A percentile compares a stretch with the other conserved stretches of the same genome.
These are phyloP conservation scores for Lasioglossum zephyrum DNA, from an alignment of 2,888 invertebrate species.

Conservation along the genomic window DNA sequence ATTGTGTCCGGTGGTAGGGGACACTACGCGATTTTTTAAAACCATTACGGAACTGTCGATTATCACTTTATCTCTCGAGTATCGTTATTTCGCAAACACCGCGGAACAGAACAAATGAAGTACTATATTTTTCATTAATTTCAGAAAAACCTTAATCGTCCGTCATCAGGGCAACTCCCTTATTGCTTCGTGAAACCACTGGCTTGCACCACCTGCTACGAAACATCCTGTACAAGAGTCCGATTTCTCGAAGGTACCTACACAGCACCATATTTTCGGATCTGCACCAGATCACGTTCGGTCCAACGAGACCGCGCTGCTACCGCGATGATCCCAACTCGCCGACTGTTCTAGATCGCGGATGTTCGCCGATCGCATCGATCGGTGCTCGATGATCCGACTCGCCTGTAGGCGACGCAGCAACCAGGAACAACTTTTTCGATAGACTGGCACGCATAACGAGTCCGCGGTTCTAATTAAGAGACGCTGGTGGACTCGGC, in stretches of 20 bases:
- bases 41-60: not conserved
- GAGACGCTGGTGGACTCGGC: conserved; percentile 11
- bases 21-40: too few species aligned
- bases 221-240: not conserved
- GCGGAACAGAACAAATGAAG: not conserved
- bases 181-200: not conserved
- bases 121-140: not conserved
- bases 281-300: not conserved
- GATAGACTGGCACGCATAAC: conserved; percentile 32
- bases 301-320: not conserved
- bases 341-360: not conserved
- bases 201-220: not conserved
- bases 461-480: conserved; percentile 32
- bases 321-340: not conserved
- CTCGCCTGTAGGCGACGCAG: not conserved
- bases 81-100: not conserved
- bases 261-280: conserved; percentile 21
- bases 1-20: too few species aligned
- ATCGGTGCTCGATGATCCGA: not conserved
- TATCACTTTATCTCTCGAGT: not conserved
- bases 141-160: too few species aligned
- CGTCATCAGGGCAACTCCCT: too few species aligned
- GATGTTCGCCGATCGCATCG: not conserved
- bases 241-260: conserved; percentile 22
- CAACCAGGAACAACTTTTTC: not conserved